These are phyloP conservation scores for Drosophila flavopinicola DNA, from an alignment of 2,888 invertebrate species.

Conservation along the genomic window DNA sequence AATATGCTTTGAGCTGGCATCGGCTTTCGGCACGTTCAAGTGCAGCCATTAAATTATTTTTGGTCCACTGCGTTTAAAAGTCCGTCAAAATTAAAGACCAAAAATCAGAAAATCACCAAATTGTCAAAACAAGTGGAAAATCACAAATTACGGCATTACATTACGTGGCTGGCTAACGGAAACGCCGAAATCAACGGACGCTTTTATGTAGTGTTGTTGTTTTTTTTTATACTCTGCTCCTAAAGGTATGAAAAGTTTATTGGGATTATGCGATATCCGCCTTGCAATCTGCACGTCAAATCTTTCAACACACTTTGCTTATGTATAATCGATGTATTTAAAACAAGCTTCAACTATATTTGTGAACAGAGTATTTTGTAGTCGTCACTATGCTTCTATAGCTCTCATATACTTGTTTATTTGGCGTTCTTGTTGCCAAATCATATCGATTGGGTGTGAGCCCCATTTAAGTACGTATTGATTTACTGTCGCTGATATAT, in stretches of 20 bases:
- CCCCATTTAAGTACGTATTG: conserved; percentile 63
- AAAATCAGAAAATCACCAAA: conserved; percentile 65
- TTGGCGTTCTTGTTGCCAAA: conserved; percentile 12
- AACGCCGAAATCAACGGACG: conserved; percentile 42
- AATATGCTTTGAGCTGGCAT: conserved; percentile 27
- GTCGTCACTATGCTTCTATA: background rate
- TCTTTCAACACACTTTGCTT: no score
- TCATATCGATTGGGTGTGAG: conserved; percentile 34
- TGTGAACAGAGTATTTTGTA: background rate
- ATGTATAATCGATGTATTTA: no score
- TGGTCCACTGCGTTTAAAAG: conserved; percentile 62
- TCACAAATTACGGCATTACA: conserved; percentile 62
- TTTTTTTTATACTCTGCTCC: conserved; percentile 3
- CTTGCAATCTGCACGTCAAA: background rate
- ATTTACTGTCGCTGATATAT: conserved; percentile 60
- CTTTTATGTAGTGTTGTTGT: conserved; percentile 9
- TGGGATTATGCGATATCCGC: background rate
- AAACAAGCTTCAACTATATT: no score
- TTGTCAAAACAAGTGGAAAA: conserved; percentile 77
- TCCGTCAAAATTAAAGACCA: conserved; percentile 62
- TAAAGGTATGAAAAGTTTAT: background rate
- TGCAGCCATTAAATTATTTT: conserved; percentile 74
- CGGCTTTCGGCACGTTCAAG: conserved; percentile 70
- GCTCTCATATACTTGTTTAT: conserved; percentile 1
- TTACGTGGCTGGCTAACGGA: conserved; percentile 53